Conservation (phyloP, 2,888 invertebrate species). For the Epirrhoe alternata region DNA sequence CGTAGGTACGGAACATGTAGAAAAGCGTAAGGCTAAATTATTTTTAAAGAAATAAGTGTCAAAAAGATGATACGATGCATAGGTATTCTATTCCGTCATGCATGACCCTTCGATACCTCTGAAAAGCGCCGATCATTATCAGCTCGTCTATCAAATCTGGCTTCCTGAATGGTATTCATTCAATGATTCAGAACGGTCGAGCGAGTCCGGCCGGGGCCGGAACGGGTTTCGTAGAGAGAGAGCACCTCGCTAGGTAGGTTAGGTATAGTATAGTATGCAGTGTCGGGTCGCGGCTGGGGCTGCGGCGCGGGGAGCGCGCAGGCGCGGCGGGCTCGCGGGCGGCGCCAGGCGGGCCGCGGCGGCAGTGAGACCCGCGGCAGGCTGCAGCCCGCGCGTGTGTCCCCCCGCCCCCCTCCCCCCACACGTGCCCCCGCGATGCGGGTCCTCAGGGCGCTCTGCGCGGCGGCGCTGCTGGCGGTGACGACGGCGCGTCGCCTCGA, state of each 20-base stretch:
- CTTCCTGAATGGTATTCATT: too few relatives aligned
- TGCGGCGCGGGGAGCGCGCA: conserved; percentile 14
- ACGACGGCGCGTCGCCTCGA: conserved; percentile 58
- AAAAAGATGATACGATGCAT: too few relatives aligned
- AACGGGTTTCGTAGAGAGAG: not conserved
- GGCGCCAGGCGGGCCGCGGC: conserved; percentile 18
- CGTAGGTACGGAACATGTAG: too few relatives aligned
- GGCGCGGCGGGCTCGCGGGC: conserved; percentile 28
- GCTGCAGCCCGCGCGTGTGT: conserved; percentile 21
- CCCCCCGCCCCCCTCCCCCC: conserved; percentile 16
- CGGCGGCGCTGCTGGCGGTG: conserved; percentile 51
- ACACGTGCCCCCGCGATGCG: conserved; percentile 38
- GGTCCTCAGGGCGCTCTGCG: conserved; percentile 45
- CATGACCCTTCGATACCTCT: too few relatives aligned
- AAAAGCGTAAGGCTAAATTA: too few relatives aligned
- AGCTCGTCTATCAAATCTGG: too few relatives aligned
- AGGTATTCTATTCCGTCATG: too few relatives aligned
- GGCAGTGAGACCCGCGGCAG: conserved; percentile 28
- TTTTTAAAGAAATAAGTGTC: too few relatives aligned
- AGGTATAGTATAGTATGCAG: not conserved
- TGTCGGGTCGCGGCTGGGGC: not conserved
- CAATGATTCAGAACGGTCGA: too few relatives aligned
- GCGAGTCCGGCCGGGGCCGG: too few relatives aligned
- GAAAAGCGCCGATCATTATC: too few relatives aligned
- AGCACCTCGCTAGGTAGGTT: not conserved